Evolutionary conservation across 2,888 invertebrate species (phyloP), one percentile per base, ranked within the genome.

Genomic region (Brachylomia viminalis): DNA sequence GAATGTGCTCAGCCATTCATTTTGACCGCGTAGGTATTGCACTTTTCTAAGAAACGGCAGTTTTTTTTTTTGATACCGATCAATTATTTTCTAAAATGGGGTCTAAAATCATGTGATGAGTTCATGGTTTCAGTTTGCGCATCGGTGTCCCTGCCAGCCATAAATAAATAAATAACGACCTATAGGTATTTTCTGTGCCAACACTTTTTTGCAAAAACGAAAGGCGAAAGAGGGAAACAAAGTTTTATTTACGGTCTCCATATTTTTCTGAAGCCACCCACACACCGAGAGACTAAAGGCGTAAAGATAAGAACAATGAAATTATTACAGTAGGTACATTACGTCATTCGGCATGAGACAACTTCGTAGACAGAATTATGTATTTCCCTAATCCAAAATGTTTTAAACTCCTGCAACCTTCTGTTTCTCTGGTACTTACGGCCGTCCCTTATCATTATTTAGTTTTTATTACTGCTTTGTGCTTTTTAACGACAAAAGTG

Each of bases 401-500:
- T 85, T 86, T 86, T 72, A 79, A 86, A 77, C 81, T 80, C 72
- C 76, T 83, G 70, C 61, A 73, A 69, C 77, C 56, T 72, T 79
- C 83, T 85, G 78, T 70, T 79, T 4, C 47, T 81, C 77, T 75
- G 69, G 82, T 85, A 81, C 81, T 83, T 73, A 67, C 38, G 27
- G 52, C 79, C 82, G 73, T 85, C 52, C 76, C 79, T 87, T 86
- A 87, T 87, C 87, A 83, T 86, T 85, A 87, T 83, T 83, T 87
- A 73, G 83, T 78, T 83, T 86, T 87, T 87, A 86, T 81, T 75
- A 83, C 77, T 71, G 70, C 77, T 62, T 67, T 72, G 78, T 81
- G 59, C 71, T 79, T 84, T 84, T 84, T 84, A 82, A 86, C 74
- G 86, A 82, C 79, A 49, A 72, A 83, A 77, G 82, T 82, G 86